Evolutionary conservation across 2,888 invertebrate species (phyloP).

Genomic region (Epinotia nisella): DNA sequence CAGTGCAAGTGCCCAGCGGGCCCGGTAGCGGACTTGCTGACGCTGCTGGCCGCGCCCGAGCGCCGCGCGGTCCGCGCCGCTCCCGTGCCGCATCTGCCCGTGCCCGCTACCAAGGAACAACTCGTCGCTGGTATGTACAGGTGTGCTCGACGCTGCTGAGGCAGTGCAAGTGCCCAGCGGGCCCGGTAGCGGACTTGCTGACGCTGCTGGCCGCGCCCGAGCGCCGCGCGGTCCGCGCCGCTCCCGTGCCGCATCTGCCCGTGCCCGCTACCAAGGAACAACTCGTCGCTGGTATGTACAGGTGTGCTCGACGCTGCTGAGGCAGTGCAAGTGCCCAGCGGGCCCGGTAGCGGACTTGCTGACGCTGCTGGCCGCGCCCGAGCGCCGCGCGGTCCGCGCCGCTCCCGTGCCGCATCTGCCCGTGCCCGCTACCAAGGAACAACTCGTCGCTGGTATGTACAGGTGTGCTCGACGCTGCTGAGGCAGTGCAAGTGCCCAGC

Average conservation of each 20-base stretch:
- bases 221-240: conserved; percentile 45
- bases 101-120: conserved; percentile 63
- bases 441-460: conserved; percentile 64
- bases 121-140: conserved; percentile 60
- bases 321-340: too few relatives aligned
- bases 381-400: neutral
- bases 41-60: conserved; percentile 49
- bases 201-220: conserved; percentile 50
- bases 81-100: conserved; percentile 48
- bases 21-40: conserved; percentile 65
- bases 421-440: conserved; percentile 62
- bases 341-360: too few relatives aligned
- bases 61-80: conserved; percentile 45
- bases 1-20: conserved; percentile 65
- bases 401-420: conserved; percentile 46
- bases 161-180: conserved; percentile 63
- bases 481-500: too few relatives aligned
- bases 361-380: too few relatives aligned
- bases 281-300: conserved; percentile 64
- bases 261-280: conserved; percentile 64
- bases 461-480: too few relatives aligned
- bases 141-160: conserved; percentile 54
- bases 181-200: conserved; percentile 67
- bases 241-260: conserved; percentile 47
- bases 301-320: too few relatives aligned